Evolutionary conservation across 2,113 vertebrate species (phyloP).

Genomic region (Arothron firmamentum): DNA sequence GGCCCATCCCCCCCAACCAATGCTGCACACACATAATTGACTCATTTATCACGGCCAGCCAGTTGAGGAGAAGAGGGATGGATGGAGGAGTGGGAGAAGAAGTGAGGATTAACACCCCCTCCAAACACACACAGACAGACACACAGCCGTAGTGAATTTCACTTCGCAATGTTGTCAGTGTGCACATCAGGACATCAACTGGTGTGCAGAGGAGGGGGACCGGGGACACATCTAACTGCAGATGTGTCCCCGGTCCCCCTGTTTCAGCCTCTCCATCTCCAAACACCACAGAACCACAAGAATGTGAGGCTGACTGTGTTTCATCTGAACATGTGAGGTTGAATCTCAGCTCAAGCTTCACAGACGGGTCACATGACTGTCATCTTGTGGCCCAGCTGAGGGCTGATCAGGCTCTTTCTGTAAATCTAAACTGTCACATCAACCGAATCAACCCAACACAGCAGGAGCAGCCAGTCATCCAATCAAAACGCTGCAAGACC

Average conservation of each 20-base stretch:
- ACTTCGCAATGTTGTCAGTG: slow-evolving; percentile 7
- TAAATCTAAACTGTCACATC: not conserved
- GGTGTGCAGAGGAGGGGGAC: too few species aligned
- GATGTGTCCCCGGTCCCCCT: too few species aligned
- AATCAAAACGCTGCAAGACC: not conserved
- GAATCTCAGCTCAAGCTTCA: not conserved
- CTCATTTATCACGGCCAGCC: slow-evolving; percentile 79
- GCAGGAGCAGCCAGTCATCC: slow-evolving; percentile 14
- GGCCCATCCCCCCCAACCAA: slow-evolving; percentile 65
- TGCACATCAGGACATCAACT: too few species aligned
- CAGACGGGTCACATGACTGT: not conserved
- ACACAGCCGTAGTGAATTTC: slow-evolving; percentile 63
- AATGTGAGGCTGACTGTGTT: too few species aligned
- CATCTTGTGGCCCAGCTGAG: not conserved
- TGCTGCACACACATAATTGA: slow-evolving; percentile 73
- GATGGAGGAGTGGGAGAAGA: slow-evolving; percentile 31
- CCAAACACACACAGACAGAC: not conserved
- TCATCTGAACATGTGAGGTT: not conserved
- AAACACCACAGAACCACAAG: too few species aligned
- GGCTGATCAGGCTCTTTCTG: not conserved
- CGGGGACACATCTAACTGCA: too few species aligned
- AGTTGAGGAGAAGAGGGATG: slow-evolving; percentile 60
- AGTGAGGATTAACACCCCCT: slow-evolving; percentile 51
- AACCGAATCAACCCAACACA: too few species aligned
- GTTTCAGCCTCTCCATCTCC: not conserved